These are phyloP conservation scores for Acrocephalus kingi DNA, from an alignment of 2,113 vertebrate genomes.

Conservation along the genomic window DNA sequence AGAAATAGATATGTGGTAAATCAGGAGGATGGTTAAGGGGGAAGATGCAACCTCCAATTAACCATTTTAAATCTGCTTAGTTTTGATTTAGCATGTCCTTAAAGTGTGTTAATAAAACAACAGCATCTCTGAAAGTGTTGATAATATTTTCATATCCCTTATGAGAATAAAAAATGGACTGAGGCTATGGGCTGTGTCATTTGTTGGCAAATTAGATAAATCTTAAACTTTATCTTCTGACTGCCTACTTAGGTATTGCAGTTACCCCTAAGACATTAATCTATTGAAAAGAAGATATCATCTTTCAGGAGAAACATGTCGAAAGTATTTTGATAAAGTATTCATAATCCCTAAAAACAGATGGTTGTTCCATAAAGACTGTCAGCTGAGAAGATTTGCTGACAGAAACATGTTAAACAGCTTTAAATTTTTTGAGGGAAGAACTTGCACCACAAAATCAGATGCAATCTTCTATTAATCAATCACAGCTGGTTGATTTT, in stretches of 20 bases:
- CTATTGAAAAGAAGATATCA: constrained; percentile 67
- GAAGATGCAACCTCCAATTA: neutral
- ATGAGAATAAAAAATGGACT: neutral
- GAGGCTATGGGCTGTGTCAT: neutral
- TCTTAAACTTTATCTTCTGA: constrained; percentile 60
- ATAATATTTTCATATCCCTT: constrained; percentile 44
- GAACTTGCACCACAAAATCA: constrained; percentile 35
- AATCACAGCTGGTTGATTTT: constrained; percentile 60
- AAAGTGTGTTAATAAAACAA: constrained; percentile 37
- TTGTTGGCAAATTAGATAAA: constrained; percentile 62
- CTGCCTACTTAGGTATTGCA: constrained; percentile 62
- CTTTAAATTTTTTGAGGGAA: neutral
- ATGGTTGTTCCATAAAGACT: constrained; percentile 69
- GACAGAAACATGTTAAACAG: constrained; percentile 69
- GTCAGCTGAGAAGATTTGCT: constrained; percentile 69
- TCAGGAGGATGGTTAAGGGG: neutral
- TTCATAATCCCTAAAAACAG: constrained; percentile 76
- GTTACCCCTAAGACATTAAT: constrained; percentile 66
- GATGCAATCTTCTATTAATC: constrained; percentile 60
- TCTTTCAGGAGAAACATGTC: constrained; percentile 69
- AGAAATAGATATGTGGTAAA: neutral
- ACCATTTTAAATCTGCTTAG: constrained; percentile 26
- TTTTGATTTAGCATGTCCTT: constrained; percentile 12
- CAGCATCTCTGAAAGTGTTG: neutral
- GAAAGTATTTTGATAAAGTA: constrained; percentile 78